A percentile compares a stretch with the other conserved stretches of the same genome.
Evolutionary conservation across 1,140 invertebrate species (phyloP).

Genomic region (Uloborus diversus): DNA sequence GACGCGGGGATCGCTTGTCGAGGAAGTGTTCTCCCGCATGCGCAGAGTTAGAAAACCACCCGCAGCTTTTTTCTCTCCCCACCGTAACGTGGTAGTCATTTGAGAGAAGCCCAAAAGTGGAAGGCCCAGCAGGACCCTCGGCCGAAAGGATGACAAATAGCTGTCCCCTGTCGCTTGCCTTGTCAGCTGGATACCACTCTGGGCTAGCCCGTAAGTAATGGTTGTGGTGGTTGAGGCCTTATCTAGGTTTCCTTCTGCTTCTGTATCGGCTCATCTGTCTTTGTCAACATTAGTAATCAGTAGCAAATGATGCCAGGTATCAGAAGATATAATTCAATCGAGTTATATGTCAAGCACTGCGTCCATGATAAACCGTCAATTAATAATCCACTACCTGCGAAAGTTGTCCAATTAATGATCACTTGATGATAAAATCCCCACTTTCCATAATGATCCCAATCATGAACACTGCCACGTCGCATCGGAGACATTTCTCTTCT

Average conservation of each 20-base stretch:
- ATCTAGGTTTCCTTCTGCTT: slow-evolving; percentile 30
- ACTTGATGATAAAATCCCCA: background rate
- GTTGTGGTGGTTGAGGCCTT: slow-evolving; percentile 37
- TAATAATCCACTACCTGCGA: background rate
- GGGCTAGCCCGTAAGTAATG: slow-evolving; percentile 35
- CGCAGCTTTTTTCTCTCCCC: background rate
- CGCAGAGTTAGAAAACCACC: slow-evolving; percentile 14
- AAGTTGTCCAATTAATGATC: background rate
- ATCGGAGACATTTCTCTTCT: no score
- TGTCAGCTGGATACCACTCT: slow-evolving; percentile 40
- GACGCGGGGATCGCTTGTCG: background rate
- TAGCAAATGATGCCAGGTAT: slow-evolving; percentile 42
- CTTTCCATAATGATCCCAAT: background rate
- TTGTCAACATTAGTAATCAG: slow-evolving; percentile 29
- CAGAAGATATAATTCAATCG: slow-evolving; percentile 36
- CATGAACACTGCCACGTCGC: no score
- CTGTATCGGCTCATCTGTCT: slow-evolving; percentile 35
- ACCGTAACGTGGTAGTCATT: slow-evolving; percentile 43
- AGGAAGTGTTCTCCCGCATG: background rate
- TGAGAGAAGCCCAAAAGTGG: slow-evolving; percentile 42
- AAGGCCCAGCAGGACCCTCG: background rate
- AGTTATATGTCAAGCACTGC: background rate
- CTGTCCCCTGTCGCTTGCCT: slow-evolving; percentile 26
- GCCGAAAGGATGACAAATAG: slow-evolving; percentile 21
- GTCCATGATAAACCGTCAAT: background rate